Conservation (phyloP, 2,888 invertebrate species). For the Lamproptera curius region DNA sequence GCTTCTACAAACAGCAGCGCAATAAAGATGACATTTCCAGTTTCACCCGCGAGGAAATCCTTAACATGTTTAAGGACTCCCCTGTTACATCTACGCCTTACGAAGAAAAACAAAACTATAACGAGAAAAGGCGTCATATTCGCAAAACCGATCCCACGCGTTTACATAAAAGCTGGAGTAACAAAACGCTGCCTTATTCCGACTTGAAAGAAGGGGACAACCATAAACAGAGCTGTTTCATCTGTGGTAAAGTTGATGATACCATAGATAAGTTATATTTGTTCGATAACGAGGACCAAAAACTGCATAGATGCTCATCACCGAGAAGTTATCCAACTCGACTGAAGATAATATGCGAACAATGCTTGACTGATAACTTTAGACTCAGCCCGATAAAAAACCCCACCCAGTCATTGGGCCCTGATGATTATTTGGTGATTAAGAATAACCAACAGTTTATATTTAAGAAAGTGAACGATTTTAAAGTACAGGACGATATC, state of each 20-base stretch:
- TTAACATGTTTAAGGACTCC: slow-evolving; percentile 69
- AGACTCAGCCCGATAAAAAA: slow-evolving; percentile 54
- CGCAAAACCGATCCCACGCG: slow-evolving; percentile 64
- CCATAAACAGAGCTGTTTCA: slow-evolving; percentile 57
- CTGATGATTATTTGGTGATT: slow-evolving; percentile 64
- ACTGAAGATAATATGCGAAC: slow-evolving; percentile 17
- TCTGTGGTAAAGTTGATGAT: slow-evolving; percentile 56
- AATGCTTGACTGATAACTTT: slow-evolving; percentile 43
- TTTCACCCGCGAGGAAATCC: slow-evolving; percentile 59
- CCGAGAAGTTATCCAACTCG: slow-evolving; percentile 50
- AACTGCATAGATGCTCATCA: slow-evolving; percentile 55
- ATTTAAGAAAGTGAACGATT: slow-evolving; percentile 51
- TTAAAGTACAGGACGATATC: slow-evolving; percentile 20
- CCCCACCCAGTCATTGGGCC: slow-evolving; percentile 52
- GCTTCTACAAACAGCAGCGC: slow-evolving; percentile 29
- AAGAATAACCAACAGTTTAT: slow-evolving; percentile 69
- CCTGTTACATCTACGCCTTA: slow-evolving; percentile 60
- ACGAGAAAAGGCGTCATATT: slow-evolving; percentile 54
- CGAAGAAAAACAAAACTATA: slow-evolving; percentile 39
- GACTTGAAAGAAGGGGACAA: slow-evolving; percentile 50
- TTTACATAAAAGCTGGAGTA: slow-evolving; percentile 46
- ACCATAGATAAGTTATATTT: slow-evolving; percentile 56
- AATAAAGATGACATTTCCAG: slow-evolving; percentile 43
- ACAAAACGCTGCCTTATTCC: slow-evolving; percentile 39
- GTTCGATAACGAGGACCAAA: slow-evolving; percentile 69